Conservation (phyloP, 2,797 vertebrate species). For the Limosa lapponica region DNA sequence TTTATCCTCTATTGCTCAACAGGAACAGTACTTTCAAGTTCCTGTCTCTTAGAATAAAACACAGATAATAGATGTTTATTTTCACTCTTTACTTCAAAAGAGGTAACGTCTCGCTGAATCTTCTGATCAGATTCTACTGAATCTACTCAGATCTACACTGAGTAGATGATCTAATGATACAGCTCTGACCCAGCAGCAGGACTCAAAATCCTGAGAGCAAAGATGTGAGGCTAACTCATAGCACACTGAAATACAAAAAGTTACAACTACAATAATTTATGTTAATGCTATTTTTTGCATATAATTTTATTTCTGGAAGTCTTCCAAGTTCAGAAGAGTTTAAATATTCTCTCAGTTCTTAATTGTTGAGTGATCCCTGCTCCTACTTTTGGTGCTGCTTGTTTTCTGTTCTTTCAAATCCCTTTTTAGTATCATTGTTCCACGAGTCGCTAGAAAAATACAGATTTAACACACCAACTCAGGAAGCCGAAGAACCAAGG, state of each 20-base stretch:
- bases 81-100: background rate
- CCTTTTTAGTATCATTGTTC: background rate
- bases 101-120: background rate
- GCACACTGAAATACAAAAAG: background rate
- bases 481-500: background rate
- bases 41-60: background rate
- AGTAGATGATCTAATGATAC: background rate
- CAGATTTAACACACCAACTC: background rate
- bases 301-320: background rate
- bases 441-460: background rate
- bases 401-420: background rate
- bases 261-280: background rate
- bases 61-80: background rate
- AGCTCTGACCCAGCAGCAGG: background rate
- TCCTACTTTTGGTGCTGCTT: background rate
- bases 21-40: background rate
- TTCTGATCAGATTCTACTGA: background rate
- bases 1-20: background rate
- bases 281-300: background rate
- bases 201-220: background rate
- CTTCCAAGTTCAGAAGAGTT: slow-evolving; percentile 3
- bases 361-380: background rate
- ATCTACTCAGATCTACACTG: background rate
- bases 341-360: background rate
- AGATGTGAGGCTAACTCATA: background rate